Conservation (phyloP, 2,888 invertebrate species). For the Xestia xanthographa region DNA sequence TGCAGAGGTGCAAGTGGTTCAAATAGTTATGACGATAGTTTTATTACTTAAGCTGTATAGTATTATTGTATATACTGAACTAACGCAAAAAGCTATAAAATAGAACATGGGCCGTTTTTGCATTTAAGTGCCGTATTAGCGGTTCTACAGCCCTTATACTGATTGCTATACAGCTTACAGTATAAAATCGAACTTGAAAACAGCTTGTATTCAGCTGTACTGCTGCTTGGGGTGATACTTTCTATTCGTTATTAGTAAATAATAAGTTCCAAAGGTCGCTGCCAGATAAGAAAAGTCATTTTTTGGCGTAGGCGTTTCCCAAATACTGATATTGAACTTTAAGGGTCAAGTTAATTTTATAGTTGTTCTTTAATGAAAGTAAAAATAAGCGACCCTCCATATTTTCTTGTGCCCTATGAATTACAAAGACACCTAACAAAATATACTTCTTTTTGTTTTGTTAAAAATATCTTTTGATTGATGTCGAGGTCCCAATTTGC, state of each 20-base stretch:
- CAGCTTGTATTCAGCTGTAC: background rate
- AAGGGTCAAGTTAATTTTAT: background rate
- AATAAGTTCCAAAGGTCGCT: conserved; percentile 24
- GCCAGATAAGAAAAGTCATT: conserved; percentile 12
- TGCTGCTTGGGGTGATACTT: background rate
- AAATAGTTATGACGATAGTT: no score
- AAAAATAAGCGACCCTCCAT: background rate
- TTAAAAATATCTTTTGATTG: conserved; percentile 13
- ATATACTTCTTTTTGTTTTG: background rate
- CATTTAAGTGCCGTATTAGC: no score
- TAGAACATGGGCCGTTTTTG: no score
- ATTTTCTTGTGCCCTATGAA: background rate
- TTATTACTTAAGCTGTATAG: no score
- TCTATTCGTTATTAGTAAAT: conserved; percentile 25
- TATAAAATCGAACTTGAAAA: background rate
- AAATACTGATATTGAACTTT: conserved; percentile 27
- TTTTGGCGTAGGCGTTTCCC: conserved; percentile 32
- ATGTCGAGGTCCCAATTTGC: conserved; percentile 25
- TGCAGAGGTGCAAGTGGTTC: no score
- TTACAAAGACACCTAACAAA: conserved; percentile 10
- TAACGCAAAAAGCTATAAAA: no score
- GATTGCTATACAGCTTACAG: background rate
- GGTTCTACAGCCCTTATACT: background rate
- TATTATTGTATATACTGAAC: no score
- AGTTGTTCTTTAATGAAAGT: background rate